phyloP scores from a whole-genome alignment of 2,888 invertebrate species.

The Drosophila emarginata region DNA sequence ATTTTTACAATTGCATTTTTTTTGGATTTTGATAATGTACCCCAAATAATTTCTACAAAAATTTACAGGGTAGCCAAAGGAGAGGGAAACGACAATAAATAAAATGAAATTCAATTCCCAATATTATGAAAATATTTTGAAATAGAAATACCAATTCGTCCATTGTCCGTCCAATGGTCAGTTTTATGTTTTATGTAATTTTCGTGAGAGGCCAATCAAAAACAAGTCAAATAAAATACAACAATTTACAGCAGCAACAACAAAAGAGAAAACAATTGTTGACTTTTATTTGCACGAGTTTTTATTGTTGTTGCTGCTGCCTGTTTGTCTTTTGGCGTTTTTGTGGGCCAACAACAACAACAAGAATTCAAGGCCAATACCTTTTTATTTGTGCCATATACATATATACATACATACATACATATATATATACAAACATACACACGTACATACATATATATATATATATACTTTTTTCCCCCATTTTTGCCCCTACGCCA shows the following conservation, averaged over 20 bases:
- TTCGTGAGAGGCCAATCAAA: slow-evolving; percentile 48
- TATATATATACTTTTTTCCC: no score
- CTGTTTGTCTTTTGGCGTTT: not conserved
- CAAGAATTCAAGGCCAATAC: slow-evolving; percentile 1
- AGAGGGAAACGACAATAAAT: slow-evolving; percentile 11
- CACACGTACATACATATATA: not conserved
- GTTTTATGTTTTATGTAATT: slow-evolving; percentile 20
- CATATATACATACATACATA: not conserved
- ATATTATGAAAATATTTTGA: slow-evolving; percentile 27
- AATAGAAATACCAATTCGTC: slow-evolving; percentile 1
- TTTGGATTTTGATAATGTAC: no score
- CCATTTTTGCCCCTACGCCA: not conserved
- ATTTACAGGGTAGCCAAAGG: not conserved
- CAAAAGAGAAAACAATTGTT: slow-evolving; percentile 3
- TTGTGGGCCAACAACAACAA: not conserved
- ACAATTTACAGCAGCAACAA: not conserved
- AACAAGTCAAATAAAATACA: slow-evolving; percentile 15
- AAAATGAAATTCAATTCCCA: slow-evolving; percentile 22
- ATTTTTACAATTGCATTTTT: no score
- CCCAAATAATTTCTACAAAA: no score
- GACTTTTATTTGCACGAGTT: slow-evolving; percentile 6
- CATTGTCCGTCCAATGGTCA: not conserved
- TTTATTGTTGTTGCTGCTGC: not conserved
- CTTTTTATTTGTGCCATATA: slow-evolving; percentile 8
- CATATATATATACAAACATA: not conserved